Conservation (phyloP, 1,140 invertebrate species). For the Lysiphlebus fabarum region DNA sequence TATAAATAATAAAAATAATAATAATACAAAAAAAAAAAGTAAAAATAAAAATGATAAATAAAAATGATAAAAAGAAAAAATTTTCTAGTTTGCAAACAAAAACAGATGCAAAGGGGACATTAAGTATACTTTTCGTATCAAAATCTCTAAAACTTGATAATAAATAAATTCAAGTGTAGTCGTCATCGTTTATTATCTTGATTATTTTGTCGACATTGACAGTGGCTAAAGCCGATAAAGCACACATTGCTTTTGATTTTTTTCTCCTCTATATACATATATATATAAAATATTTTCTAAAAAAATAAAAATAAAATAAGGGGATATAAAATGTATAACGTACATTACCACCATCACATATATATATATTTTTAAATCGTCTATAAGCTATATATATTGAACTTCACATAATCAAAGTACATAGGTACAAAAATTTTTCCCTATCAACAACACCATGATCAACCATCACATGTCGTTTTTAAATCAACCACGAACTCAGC, state of each 20-base stretch:
- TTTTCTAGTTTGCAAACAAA: constrained; percentile 6
- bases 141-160: too few species aligned
- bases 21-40: too few species aligned
- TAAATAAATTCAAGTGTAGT: constrained; percentile 9
- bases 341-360: background rate
- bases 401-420: too few species aligned
- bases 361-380: too few species aligned
- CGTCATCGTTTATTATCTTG: constrained; percentile 7
- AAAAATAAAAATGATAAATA: too few species aligned
- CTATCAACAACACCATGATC: constrained; percentile 20
- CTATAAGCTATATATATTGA: too few species aligned
- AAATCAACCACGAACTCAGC: constrained; percentile 1
- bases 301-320: constrained; percentile 1
- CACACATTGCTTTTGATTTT: constrained; percentile 31
- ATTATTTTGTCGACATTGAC: constrained; percentile 11
- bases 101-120: background rate
- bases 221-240: constrained; percentile 21
- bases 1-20: background rate
- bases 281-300: too few species aligned
- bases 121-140: too few species aligned
- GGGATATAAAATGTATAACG: background rate
- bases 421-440: too few species aligned
- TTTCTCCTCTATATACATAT: constrained; percentile 7
- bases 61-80: too few species aligned
- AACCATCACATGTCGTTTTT: constrained; percentile 30